A percentile compares a stretch with the other conserved stretches of the same genome.
Conservation (phyloP, 2,888 invertebrate species). For the Idaea biselata region DNA sequence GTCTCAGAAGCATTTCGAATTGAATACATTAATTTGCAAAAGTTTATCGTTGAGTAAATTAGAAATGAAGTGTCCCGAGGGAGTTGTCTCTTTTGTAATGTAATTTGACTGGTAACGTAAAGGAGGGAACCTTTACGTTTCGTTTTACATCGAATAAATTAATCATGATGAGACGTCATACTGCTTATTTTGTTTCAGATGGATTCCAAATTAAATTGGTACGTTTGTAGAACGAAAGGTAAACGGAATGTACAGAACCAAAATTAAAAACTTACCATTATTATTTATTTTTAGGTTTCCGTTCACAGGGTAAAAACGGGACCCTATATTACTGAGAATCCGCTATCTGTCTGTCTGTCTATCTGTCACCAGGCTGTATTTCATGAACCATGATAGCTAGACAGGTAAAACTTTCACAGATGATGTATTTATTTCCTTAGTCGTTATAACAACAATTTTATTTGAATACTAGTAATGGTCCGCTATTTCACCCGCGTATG, state of each 20-base stretch:
- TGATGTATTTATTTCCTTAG: too few species aligned
- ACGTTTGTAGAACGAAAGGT: neutral
- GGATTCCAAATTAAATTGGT: neutral
- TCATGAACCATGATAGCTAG: too few species aligned
- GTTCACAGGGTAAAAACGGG: too few species aligned
- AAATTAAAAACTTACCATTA: too few species aligned
- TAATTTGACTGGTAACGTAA: constrained; percentile 47
- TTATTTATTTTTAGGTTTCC: too few species aligned
- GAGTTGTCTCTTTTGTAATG: constrained; percentile 30
- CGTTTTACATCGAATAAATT: constrained; percentile 38
- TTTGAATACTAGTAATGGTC: too few species aligned
- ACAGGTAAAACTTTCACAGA: too few species aligned
- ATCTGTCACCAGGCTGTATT: too few species aligned
- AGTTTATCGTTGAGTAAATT: constrained; percentile 47
- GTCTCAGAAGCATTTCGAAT: constrained; percentile 52
- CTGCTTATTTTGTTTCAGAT: constrained; percentile 15
- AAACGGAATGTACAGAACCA: neutral
- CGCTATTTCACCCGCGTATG: too few species aligned
- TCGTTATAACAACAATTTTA: too few species aligned
- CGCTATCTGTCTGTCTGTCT: too few species aligned
- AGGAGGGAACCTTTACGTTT: constrained; percentile 37
- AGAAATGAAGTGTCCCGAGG: constrained; percentile 35
- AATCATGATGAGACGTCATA: constrained; percentile 38
- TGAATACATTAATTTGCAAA: constrained; percentile 58
- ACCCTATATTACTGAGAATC: too few species aligned